Base-by-base conservation (phyloP, 2,888 invertebrate genomes). In the Altica lythri region DNA sequence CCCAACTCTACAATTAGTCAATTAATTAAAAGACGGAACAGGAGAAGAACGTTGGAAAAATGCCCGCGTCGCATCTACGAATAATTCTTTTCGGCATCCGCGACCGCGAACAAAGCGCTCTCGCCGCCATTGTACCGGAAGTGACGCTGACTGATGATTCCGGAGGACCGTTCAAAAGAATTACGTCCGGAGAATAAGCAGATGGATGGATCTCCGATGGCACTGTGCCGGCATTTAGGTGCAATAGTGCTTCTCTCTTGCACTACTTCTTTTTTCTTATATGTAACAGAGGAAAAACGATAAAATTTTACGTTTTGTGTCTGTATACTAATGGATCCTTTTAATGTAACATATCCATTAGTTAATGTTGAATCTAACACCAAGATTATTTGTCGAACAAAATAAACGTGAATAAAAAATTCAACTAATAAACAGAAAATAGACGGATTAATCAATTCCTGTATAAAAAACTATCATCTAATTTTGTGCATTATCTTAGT, bases 71-170 rank as follows among this genome's bases (percentile, higher is more conserved):
- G 22, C 25, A 8, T 46, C 17, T 25, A 27, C 16, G 17, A 37
- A 19, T 72, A 70, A 73, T 73, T 72, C 72, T 69, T 70, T 68
- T 65, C 61, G 62, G 66, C 67, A 64, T 62, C 58, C 51, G 62
- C 29, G 32, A 34, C 45, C 45, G 66, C 68, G 72, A 70, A 74
- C 73, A 74, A 74, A 72, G 68, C 70, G 62, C 66, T 57, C 61
- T 63, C 62, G 64, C 68, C 71, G 70, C 70, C 71, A 75, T 75
- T 75, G 75, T 75, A 70, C 70, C 72, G 71, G 74, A 74, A 74
- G 72, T 75, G 76, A 76, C 76, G 75, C 71, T 75, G 75, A 76
- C 75, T 75, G 75, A 76, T 76, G 74, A 72, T 74, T 69, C 69
- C 65, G 56, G 67, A 66, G 68, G 61, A 69, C 64, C 67, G 68